phyloP scores from a whole-genome alignment of 2,888 invertebrate genomes.

The Drosophila tanythrix region DNA sequence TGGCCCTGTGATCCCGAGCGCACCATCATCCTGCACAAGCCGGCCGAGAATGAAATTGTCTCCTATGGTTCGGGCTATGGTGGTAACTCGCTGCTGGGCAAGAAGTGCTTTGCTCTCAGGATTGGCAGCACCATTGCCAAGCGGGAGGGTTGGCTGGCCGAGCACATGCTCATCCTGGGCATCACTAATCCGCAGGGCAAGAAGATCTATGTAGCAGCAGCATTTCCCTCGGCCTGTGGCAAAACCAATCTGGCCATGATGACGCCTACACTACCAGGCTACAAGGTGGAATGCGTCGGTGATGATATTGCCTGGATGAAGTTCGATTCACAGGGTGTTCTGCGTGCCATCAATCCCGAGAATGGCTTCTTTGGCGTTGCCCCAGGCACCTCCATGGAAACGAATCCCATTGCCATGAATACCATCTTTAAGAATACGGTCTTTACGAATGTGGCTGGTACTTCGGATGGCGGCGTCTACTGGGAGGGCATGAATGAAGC shows the following conservation, averaged over 20 bases:
- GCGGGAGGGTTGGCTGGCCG: constrained; percentile 98
- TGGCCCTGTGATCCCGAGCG: constrained; percentile 99
- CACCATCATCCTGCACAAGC: constrained; percentile 95
- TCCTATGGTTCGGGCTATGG: constrained; percentile 97
- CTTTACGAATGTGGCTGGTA: constrained; percentile 98
- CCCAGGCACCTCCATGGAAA: constrained; percentile 94
- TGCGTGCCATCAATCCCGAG: constrained; percentile 98
- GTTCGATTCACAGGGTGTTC: constrained; percentile 93
- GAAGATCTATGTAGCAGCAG: constrained; percentile 97
- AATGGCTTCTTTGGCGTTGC: constrained; percentile 99
- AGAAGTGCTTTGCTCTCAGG: constrained; percentile 98
- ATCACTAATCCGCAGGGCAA: constrained; percentile 95
- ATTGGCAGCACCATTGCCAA: constrained; percentile 97
- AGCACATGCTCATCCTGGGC: constrained; percentile 99
- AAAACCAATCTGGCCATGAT: constrained; percentile 99
- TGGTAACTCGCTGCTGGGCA: constrained; percentile 97
- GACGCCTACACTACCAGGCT: constrained; percentile 96
- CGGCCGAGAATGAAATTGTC: constrained; percentile 84
- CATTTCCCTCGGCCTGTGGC: constrained; percentile 99
- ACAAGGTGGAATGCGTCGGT: constrained; percentile 96
- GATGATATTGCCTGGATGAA: constrained; percentile 99
- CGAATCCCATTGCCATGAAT: constrained; percentile 98
- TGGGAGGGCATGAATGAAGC: constrained; percentile 99
- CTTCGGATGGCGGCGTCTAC: constrained; percentile 97
- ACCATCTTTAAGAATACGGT: constrained; percentile 96